A percentile compares a stretch with the other conserved stretches of the same genome.
These are phyloP conservation scores for Ooceraea biroi DNA, from an alignment of 1,140 invertebrate genomes.

Conservation along the genomic window DNA sequence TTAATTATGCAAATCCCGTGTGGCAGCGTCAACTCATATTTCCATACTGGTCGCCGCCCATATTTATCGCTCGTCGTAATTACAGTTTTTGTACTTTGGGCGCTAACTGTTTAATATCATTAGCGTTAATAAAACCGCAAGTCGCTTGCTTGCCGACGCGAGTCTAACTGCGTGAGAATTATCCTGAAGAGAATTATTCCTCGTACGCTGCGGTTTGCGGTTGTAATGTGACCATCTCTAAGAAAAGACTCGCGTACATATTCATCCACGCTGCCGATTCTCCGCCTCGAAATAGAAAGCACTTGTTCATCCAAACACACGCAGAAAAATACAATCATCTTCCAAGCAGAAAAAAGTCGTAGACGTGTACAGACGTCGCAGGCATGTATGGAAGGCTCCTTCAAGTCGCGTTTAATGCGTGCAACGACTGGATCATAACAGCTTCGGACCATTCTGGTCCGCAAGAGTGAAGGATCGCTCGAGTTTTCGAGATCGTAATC, in stretches of 20 bases:
- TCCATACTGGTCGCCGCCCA: not conserved
- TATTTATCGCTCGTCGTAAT: constrained; percentile 28
- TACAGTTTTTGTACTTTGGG: constrained; percentile 22
- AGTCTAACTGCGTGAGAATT: not conserved
- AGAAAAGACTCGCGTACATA: constrained; percentile 2
- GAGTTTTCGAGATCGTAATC: constrained; percentile 42
- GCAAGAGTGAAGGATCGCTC: constrained; percentile 7
- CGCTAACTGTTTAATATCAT: not conserved
- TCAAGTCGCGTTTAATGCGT: constrained; percentile 3
- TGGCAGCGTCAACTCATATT: not conserved
- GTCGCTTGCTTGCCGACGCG: not conserved
- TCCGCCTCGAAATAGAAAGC: constrained; percentile 16
- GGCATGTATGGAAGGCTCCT: not conserved
- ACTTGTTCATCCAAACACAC: not conserved
- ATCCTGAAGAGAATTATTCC: not conserved
- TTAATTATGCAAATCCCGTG: constrained; percentile 25
- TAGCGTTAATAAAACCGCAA: constrained; percentile 34
- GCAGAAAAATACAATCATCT: not conserved
- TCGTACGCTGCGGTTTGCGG: constrained; percentile 26
- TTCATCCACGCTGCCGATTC: not conserved
- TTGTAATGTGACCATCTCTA: constrained; percentile 17
- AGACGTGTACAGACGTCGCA: not conserved
- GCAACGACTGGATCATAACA: constrained; percentile 8
- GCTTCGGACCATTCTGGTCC: not conserved
- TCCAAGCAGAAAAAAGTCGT: not conserved